These are phyloP conservation scores for Apodemia zela DNA, from an alignment of 2,888 invertebrate species.

Conservation along the genomic window DNA sequence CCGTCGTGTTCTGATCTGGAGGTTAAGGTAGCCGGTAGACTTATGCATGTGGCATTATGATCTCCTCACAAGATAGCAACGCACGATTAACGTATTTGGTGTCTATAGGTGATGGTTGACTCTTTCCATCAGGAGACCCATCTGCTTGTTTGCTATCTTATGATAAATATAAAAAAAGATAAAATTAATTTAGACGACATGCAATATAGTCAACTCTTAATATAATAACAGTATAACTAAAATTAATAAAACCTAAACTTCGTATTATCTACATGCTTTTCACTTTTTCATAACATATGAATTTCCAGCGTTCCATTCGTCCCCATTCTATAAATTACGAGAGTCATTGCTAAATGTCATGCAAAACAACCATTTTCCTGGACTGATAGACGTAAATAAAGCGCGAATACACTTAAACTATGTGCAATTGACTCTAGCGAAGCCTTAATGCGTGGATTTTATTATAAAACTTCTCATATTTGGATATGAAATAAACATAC, in stretches of 20 bases:
- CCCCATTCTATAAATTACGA: slow-evolving; percentile 13
- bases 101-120: too few relatives aligned
- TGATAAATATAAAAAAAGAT: too few relatives aligned
- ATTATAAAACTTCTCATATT: slow-evolving; percentile 4
- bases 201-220: too few relatives aligned
- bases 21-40: too few relatives aligned
- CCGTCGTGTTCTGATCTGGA: too few relatives aligned
- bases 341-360: slow-evolving; percentile 9
- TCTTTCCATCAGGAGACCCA: too few relatives aligned
- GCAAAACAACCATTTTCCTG: slow-evolving; percentile 11
- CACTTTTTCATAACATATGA: not conserved
- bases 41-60: too few relatives aligned
- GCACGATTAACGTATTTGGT: too few relatives aligned
- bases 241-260: not conserved
- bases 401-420: not conserved
- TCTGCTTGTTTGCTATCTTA: too few relatives aligned
- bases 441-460: slow-evolving; percentile 7
- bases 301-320: not conserved
- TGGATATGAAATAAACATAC: not conserved
- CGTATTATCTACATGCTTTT: not conserved
- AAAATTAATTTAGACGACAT: too few relatives aligned
- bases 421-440: not conserved
- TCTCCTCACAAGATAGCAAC: too few relatives aligned
- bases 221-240: not conserved
- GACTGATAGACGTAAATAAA: slow-evolving; percentile 7